Evolutionary conservation across 2,113 vertebrate species (phyloP), one percentile per base, ranked within the genome.

Genomic region (Solea solea): DNA sequence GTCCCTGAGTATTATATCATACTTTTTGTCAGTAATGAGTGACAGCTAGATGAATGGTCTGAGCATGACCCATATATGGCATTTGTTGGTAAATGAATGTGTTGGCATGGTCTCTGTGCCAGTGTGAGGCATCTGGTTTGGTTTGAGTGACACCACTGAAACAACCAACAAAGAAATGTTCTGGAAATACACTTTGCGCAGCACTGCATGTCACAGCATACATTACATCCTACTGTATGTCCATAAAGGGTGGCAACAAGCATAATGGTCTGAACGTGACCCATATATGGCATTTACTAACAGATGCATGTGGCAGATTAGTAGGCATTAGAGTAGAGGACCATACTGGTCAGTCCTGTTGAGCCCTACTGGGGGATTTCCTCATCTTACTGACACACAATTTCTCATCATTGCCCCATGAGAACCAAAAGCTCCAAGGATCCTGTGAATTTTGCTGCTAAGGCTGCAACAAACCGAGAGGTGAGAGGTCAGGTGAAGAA

Each of bases 401-500:
- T 67, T 64, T 49, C 59, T 67, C 71, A 45, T 21, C 9, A 0
- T 57, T 1, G 0, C 59, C 52, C 69, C 68, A 69, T 82, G 80
- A 83, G 78, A 85, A 69, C 54, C 42, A 15, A 63, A 71, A 51
- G 6, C 64, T 60, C 2, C 15, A 7, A 59, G 12, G 50, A 64
- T 58, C 34, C 48, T 80, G 68, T 66, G 67, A 81, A 75, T 71
- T 60, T 44, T 79, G 79, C 83, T 84, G 69, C 68, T 64, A 65
- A 74, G 63, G 55, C 79, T 80, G 66, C 68, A 66, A 67, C 67
- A 64, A 75, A 79, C 74, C 69, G 3, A 45, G 72, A 86, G 85
- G 86, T 80, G 62, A 89, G 63, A 78, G 90, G 88, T 88, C 83
- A 73, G 78, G 34, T 51, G 76, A 86, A 83, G 88, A 89, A 88